Evolutionary conservation across 2,888 invertebrate species (phyloP), one percentile per base, ranked within the genome.

Genomic region (Pecten maximus): DNA sequence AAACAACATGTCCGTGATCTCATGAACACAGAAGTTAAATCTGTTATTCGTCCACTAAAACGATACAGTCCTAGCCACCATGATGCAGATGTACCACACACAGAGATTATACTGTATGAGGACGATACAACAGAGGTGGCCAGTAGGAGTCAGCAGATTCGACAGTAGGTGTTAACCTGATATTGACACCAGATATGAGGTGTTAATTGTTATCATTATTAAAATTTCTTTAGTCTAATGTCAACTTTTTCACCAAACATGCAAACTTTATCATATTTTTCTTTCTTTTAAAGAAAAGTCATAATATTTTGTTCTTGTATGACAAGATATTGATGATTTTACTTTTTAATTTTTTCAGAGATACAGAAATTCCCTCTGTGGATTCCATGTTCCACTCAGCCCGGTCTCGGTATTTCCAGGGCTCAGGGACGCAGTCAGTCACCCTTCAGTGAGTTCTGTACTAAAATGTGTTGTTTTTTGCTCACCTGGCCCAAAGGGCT

Each of bases 71-170:
- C 95, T 0, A 92, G 93, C 35, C 94, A 94, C 89, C 92, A 93
- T 89, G 94, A 93, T 60, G 93, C 92, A 2, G 91, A 93, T 50
- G 94, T 94, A 2, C 96, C 96, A 0, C 96, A 96, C 92, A 96
- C 96, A 48, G 96, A 96, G 93, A 96, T 96, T 86, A 94, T 96
- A 12, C 92, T 96, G 44, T 96, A 96, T 89, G 96, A 96, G 89
- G 96, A 96, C 91, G 94, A 94, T 90, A 92, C 91, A 2, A 91
- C 92, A 60, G 95, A 95, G 60, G 90, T 93, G 4, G 91, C 92
- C 39, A 94, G 93, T 89, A 91, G 93, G 19, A 92, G 91, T 40
- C 91, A 92, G 35, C 93, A 94, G 88, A 89, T 92, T 1, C 93
- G 89, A 91, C 94, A 94, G 95, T 95, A 91, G 93, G 95, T 93